Evolutionary conservation across 2,113 vertebrate species (phyloP), one percentile per base, ranked within the genome.

Genomic region (Plecotus auritus): DNA sequence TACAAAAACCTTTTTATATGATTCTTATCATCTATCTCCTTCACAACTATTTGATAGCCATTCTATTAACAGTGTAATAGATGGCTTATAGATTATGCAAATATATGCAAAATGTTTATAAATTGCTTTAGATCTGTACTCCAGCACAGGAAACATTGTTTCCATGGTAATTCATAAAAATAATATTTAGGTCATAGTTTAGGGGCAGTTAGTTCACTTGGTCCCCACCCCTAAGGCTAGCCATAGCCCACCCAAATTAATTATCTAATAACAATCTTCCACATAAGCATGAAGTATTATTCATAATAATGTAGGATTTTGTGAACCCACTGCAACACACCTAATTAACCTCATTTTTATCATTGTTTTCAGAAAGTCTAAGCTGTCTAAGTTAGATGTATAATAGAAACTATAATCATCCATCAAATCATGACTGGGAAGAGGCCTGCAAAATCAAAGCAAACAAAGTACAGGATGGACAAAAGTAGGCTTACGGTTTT

Each of bases 331-430:
- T 23, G 20, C 1, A 76, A 26, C 17, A 51, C 2, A 91, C 42
- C 56, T 91, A 96, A 95, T 85, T 95, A 94, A 72, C 66, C 59
- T 95, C n/a, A 81, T 84, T 94, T 94, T 85, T 74, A 81, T 93
- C 54, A 78, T 56, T 84, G 20, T 95, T 89, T 93, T 96, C 59
- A 82, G 93, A 91, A 93, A 94, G 32, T 54, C 59, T 88, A 85
- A 92, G 35, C 51, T 87, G 47, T 85, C 85, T 87, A 64, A 23
- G 30, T 90, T 95, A 91, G 64, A 93, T 74, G 18, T 26, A 74
- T 74, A 82, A 93, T 37, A 94, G 80, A 97, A 96, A 94, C 82
- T 76, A 69, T 77, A 91, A 95, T 74, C 70, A 85, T 37, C 69
- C 14, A 59, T 6, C 9, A 86, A 85, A 91, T 96, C 54, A 56